Conservation (phyloP, 2,113 vertebrate species). For the Etheostoma spectabile region DNA sequence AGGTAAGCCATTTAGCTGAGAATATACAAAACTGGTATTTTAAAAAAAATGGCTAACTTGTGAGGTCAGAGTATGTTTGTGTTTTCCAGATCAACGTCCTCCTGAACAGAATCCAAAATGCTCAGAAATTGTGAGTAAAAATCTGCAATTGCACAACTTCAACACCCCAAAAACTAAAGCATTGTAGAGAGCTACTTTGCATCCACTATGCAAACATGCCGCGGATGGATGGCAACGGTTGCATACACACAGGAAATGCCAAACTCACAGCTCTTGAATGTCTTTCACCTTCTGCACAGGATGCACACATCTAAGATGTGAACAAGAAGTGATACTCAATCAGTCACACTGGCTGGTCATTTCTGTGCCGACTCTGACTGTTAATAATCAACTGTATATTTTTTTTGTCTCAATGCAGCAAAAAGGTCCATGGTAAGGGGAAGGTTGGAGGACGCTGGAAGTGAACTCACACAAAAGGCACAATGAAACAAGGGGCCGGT, state of each 20-base stretch:
- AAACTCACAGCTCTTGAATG: not conserved
- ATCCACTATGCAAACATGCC: slow-evolving; percentile 36
- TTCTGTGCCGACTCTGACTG: not conserved
- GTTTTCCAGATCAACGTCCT: slow-evolving; percentile 82
- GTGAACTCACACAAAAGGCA: slow-evolving; percentile 48
- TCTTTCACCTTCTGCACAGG: not conserved
- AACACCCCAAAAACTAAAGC: not conserved
- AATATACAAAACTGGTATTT: not conserved
- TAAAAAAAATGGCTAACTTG: not conserved
- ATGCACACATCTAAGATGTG: slow-evolving; percentile 14
- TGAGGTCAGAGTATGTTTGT: not conserved
- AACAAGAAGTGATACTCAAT: not conserved
- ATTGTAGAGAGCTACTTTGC: not conserved
- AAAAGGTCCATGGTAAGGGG: slow-evolving; percentile 80
- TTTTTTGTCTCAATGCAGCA: slow-evolving; percentile 63
- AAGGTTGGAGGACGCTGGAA: slow-evolving; percentile 83
- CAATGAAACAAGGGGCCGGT: slow-evolving; percentile 1
- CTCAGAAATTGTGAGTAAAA: slow-evolving; percentile 86
- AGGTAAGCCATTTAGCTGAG: slow-evolving; percentile 77
- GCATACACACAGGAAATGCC: not conserved
- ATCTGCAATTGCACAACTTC: not conserved
- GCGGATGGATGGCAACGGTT: not conserved
- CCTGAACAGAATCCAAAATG: slow-evolving; percentile 85
- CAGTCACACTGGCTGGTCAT: not conserved
- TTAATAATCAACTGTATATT: slow-evolving; percentile 8